phyloP scores from a whole-genome alignment of 2,888 invertebrate species.

The Xestoiulus laeticollis region DNA sequence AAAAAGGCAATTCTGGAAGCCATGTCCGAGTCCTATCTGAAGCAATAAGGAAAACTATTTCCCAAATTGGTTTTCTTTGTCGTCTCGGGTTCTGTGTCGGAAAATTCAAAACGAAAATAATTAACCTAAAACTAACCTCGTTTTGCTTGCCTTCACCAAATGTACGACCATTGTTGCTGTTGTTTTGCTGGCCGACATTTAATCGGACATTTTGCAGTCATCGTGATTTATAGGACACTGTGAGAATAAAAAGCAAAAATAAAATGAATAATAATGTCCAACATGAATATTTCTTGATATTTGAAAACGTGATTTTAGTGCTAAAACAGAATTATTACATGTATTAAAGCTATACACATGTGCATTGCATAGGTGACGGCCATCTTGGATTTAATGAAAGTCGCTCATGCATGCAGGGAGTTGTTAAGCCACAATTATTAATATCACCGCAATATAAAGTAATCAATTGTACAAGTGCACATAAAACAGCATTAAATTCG shows the following conservation, averaged over 20 bases:
- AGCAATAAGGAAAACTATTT: constrained; percentile 8
- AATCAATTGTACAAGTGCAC: too few relatives aligned
- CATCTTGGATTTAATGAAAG: neutral
- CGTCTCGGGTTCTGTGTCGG: neutral
- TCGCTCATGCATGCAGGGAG: too few relatives aligned
- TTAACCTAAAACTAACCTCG: neutral
- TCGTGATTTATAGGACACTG: neutral
- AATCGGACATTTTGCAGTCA: neutral
- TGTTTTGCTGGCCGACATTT: neutral
- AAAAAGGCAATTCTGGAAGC: neutral
- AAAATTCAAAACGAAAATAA: constrained; percentile 28
- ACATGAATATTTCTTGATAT: neutral
- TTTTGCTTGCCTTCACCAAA: neutral
- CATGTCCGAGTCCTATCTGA: neutral
- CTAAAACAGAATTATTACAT: neutral
- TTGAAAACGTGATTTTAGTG: neutral
- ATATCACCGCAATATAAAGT: too few relatives aligned
- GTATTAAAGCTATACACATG: neutral
- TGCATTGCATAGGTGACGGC: neutral
- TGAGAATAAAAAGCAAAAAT: neutral
- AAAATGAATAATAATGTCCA: neutral
- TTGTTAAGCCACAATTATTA: too few relatives aligned
- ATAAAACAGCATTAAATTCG: too few relatives aligned
- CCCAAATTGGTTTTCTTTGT: constrained; percentile 9
- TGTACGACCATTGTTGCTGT: neutral